Evolutionary conservation across 2,113 vertebrate genomes (phyloP).

Genomic region (Andinoacara biseriatus): DNA sequence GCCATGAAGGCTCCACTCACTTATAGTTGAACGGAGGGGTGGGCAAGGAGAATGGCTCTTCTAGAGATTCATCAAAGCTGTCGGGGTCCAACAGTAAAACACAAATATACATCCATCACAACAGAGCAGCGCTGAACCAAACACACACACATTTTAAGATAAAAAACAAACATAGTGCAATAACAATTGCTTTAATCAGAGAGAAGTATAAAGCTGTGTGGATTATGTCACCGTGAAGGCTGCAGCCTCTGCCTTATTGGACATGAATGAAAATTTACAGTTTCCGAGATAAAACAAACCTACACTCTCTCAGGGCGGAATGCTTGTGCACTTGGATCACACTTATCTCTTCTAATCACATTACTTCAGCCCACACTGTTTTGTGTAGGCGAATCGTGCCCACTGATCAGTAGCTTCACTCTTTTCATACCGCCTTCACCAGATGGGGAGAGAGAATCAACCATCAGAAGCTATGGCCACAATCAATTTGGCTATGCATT

Average conservation of each 20-base stretch:
- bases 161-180: neutral
- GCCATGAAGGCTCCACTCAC: slow-evolving; percentile 78
- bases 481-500: slow-evolving; percentile 9
- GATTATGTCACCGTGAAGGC: slow-evolving; percentile 19
- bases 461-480: slow-evolving; percentile 2
- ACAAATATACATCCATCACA: slow-evolving; percentile 63
- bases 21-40: slow-evolving; percentile 79
- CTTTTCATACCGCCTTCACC: neutral
- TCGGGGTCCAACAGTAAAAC: slow-evolving; percentile 73
- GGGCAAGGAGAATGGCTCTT: slow-evolving; percentile 77
- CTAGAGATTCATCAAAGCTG: slow-evolving; percentile 83
- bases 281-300: slow-evolving; percentile 10
- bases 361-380: slow-evolving; percentile 36
- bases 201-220: neutral
- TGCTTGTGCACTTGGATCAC: slow-evolving; percentile 32
- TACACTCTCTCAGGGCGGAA: neutral
- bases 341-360: slow-evolving; percentile 46
- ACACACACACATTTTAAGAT: neutral
- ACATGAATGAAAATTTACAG: slow-evolving; percentile 37
- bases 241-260: slow-evolving; percentile 3
- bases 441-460: slow-evolving; percentile 3
- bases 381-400: slow-evolving; percentile 34
- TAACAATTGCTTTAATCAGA: neutral
- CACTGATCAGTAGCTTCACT: slow-evolving; percentile 32
- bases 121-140: slow-evolving; percentile 5